Base-by-base conservation (phyloP, 2,888 invertebrate species). In the Sepioteuthis lessoniana region DNA sequence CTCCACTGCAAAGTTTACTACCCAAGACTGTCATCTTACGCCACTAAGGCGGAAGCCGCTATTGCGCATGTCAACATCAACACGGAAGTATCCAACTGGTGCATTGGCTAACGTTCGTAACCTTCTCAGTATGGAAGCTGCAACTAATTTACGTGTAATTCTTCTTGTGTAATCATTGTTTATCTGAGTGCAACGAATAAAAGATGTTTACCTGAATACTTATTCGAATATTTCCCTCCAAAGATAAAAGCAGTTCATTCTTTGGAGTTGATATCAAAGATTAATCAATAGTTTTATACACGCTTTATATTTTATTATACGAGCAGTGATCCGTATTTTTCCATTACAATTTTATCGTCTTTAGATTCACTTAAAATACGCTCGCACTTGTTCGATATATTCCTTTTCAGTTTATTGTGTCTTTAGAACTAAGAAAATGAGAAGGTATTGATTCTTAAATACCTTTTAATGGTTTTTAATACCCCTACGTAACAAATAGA, bases 1-100 rank as follows among this genome's bases (percentile, higher is more conserved):
- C 76, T 76, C 76, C 76, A 35, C 76, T 76, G 76, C 76, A 76
- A 76, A 76, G n/a, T 76, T 76, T 76, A 76, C 76, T n/a, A 76
- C 76, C n/a, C 76, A 76, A 76, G 76, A 76, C 76, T 76, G 76
- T 76, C 76, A 76, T 76, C 76, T 76, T 76, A 76, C 76, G 76
- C 76, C 76, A 76, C 76, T 76, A 76, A 76, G 76, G 76, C 76
- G 76, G 76, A 76, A 76, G 76, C 10, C 16, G n/a, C n/a, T 76
- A 76, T 35, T 76, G 76, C 76, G 76, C 76, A 76, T 76, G 76
- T 76, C 76, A 76, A 76, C n/a, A 76, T 76, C 76, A 76, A 76
- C 76, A 76, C 76, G 76, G 76, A 76, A 76, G 76, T 35, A 19
- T 76, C 76, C 76, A 76, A 76, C 76, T 76, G n/a, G 76, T 76